These are phyloP conservation scores for Capreolus pygargus DNA, from an alignment of 2,113 vertebrate species.

Conservation along the genomic window DNA sequence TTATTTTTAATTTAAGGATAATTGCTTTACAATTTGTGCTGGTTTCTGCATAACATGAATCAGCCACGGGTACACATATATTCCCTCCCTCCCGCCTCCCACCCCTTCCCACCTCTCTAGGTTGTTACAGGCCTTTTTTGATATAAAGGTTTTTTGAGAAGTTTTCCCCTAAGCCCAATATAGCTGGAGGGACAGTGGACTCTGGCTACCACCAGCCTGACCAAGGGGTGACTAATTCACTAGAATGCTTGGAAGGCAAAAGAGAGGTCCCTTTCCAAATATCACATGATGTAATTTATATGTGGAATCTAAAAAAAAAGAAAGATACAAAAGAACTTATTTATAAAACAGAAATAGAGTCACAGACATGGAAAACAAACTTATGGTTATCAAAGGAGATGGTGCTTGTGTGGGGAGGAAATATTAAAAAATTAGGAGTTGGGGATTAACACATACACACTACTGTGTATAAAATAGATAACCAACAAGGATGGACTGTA, in stretches of 20 bases:
- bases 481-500: background rate
- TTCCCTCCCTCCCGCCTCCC: background rate
- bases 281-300: background rate
- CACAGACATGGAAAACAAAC: background rate
- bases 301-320: background rate
- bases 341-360: background rate
- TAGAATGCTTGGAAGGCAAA: background rate
- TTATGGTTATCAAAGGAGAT: background rate
- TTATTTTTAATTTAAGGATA: background rate
- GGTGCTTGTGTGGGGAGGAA: background rate
- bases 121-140: background rate
- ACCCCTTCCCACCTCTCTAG: background rate
- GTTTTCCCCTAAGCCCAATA: background rate
- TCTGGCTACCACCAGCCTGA: background rate
- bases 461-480: background rate
- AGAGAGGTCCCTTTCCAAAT: background rate
- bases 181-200: background rate
- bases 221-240: background rate
- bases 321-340: background rate
- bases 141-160: background rate
- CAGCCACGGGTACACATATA: background rate
- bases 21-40: background rate
- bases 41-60: background rate
- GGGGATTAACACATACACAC: background rate
- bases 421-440: background rate